Base-by-base conservation (phyloP, 2,797 vertebrate species). In the Falco berigora region DNA sequence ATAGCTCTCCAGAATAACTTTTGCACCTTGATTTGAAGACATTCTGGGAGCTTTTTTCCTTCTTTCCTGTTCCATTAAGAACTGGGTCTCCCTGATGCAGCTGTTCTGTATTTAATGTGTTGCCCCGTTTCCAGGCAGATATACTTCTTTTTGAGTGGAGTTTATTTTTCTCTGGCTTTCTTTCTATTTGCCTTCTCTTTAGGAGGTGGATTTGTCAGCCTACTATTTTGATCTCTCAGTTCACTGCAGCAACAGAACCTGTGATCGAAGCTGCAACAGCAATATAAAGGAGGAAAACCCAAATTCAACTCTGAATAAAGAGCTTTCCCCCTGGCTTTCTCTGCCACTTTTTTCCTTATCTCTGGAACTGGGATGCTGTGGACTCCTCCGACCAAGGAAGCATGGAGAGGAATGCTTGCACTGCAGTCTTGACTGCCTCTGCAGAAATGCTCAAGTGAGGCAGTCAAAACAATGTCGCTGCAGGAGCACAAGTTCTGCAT, bases 81-180 rank as follows among this genome's bases (percentile, higher is more conserved):
- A 28, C 13, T 28, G 23, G 9, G 17, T 72, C 36, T 87, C 84
- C 46, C n/a, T 87, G 44, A 75, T 85, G 75, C 89, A 96, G 86
- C 81, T 92, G 72, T 53, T 92, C 78, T 89, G 49, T 50, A 80
- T 96, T 68, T 71, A 71, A 34, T 40, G 56, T 74, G 23, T 93
- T 89, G 49, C 68, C 95, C 77, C 0, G 36, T 95, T 97, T 96
- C 92, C 81, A 93, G 68, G 68, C 91, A 83, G 40, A 86, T 58
- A 19, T 58, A 61, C 10, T 30, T 42, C 52, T 61, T 40, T 93
- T 58, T 52, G 40, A 93, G 28, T 28, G 38, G 64, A 86, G 25
- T 87, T 93, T 18, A 17, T 84, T 92, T 78, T 91, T 69, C 34
- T 90, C 59, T 79, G 44, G 4, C 52, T 75, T 32, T 44, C 95